Base-by-base conservation (phyloP, 1,140 invertebrate species). In the Neodiprion fabricii region DNA sequence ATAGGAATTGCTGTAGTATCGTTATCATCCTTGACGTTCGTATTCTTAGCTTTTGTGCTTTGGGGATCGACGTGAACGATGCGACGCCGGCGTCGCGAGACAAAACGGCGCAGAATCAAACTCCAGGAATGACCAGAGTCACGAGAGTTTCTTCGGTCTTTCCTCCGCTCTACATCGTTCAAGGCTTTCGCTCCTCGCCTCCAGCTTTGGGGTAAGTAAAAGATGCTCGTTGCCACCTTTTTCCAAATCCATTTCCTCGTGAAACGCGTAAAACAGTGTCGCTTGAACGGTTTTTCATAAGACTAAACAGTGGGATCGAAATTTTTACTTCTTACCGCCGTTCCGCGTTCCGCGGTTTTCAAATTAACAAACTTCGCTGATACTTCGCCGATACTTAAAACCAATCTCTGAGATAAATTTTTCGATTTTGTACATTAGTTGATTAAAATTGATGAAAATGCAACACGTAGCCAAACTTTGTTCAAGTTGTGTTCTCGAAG, bases 91-190 rank as follows among this genome's bases (percentile, higher is more conserved):
- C 53, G 53, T 61, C 53, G 53, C 53, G 53, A 9, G 11, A 9
- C 53, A 61, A 61, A 61, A 61, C 53, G 53, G 53, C 53, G 53
- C 53, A 61, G 53, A 61, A 61, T 61, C 53, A 61, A 61, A 17
- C 53, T 61, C n/a, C 53, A 61, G 8, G 4, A 17, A 17, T 61
- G 53, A 61, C 53, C 53, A 61, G 53, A 61, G n/a, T 17, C 53
- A 61, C 53, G 53, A 61, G 9, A 17, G n/a, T 61, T 61, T 61
- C 11, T 14, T 17, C 53, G 53, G 11, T 61, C 53, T 61, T 61
- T 7, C 53, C 4, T 17, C 3, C 53, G n/a, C 53, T 61, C 8
- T 61, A 0, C 53, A 61, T 61, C 53, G 9, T 1, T 61, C 5
- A 61, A 61, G 53, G 53, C 53, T 61, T 61, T 61, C 53, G 53